Evolutionary conservation across 35 echinoderm and acorn worm genomes (phyloP), one percentile per base, ranked within the genome.

Genomic region (Heliocidaris erythrogramma): DNA sequence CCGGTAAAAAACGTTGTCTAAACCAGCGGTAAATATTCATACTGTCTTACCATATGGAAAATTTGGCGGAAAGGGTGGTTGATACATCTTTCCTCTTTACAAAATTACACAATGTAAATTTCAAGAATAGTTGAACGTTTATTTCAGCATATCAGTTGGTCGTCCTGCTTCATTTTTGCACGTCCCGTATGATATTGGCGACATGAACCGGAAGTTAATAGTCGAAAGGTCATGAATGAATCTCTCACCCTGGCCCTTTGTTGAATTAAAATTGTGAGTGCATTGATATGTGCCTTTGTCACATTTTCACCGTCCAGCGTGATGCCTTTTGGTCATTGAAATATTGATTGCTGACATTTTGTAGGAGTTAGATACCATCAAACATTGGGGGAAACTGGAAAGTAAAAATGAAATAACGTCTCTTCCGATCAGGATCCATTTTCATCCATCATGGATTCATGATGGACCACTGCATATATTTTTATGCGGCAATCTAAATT

Each of bases 11-110:
- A 86, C 85, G 85, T 2, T 86, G 31, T 86, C 85, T 30, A 86
- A 30, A 35, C 87, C 5, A 89, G 32, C 14, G 87, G 8, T n/a
- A 32, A 89, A 89, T 47, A 47, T 89, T 89, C 87, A 30, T 48
- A 47, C 31, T 32, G 47, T 47, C 87, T 89, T 89, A 89, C 87
- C 87, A 89, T 89, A 89, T 48, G 87, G 87, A 30, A 89, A 89
- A 89, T 89, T 89, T 32, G 87, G 87, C 47, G 87, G 87, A 89
- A 89, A 32, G 31, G 87, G 87, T 48, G 87, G 87, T 89, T 89
- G 87, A 89, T 89, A 89, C 87, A 89, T 89, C 31, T 89, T 48
- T 48, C 87, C 47, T 89, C 31, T 89, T 32, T 89, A 18, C 30
- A 89, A 47, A 47, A 47, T 48, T 89, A 48, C 31, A 48, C 24